These are phyloP conservation scores for Crematogaster levior DNA, from an alignment of 2,888 invertebrate genomes.

Conservation along the genomic window DNA sequence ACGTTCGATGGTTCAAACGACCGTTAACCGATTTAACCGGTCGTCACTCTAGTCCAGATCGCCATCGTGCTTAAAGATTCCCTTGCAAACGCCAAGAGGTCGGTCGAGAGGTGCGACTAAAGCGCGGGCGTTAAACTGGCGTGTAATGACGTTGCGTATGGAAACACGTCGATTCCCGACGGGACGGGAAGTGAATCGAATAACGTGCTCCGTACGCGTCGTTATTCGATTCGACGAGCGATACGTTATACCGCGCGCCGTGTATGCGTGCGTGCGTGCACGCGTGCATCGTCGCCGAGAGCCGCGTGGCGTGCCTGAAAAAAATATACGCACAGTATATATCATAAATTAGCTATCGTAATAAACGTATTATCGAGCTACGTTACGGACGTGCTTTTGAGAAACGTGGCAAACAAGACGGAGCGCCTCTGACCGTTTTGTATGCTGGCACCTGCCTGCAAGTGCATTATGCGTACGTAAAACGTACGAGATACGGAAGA, in stretches of 20 bases:
- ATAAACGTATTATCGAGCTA: conserved; percentile 77
- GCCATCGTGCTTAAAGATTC: background rate
- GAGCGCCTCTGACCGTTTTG: conserved; percentile 63
- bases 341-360: conserved; percentile 76
- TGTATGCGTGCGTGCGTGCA: background rate
- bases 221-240: conserved; percentile 27
- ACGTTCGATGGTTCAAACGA: conserved; percentile 22
- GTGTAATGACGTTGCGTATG: conserved; percentile 70
- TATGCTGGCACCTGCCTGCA: conserved; percentile 67
- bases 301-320: conserved; percentile 14
- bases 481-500: conserved; percentile 61
- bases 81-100: background rate
- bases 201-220: conserved; percentile 16
- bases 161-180: conserved; percentile 59
- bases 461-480: conserved; percentile 51
- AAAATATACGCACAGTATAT: conserved; percentile 43
- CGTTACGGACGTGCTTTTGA: conserved; percentile 56
- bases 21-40: conserved; percentile 64
- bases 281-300: background rate
- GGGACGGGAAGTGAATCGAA: conserved; percentile 56
- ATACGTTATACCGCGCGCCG: conserved; percentile 2
- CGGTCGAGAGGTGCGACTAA: conserved; percentile 58
- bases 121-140: conserved; percentile 67
- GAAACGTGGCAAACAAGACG: conserved; percentile 67
- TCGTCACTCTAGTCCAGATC: conserved; percentile 44